Conservation (phyloP, 2,888 invertebrate species). For the Hirtodrosophila duncani region DNA sequence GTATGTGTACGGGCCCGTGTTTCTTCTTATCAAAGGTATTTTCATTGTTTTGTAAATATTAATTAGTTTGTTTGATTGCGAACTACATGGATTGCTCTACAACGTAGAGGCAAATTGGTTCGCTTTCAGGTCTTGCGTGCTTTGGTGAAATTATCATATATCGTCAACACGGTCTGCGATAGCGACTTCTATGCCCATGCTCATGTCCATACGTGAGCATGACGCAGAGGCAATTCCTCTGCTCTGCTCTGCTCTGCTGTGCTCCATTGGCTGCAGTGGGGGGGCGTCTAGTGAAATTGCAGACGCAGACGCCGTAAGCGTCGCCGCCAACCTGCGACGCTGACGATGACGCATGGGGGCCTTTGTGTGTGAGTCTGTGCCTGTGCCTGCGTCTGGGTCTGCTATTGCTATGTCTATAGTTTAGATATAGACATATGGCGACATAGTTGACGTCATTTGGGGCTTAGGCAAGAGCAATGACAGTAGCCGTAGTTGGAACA, state of each 20-base stretch:
- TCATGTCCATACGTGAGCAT: constrained; percentile 5
- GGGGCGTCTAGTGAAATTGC: constrained; percentile 59
- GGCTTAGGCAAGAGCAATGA: constrained; percentile 16
- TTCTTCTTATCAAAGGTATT: constrained; percentile 60
- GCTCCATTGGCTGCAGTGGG: too few species aligned
- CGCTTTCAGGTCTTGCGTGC: constrained; percentile 50
- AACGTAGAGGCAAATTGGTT: constrained; percentile 36
- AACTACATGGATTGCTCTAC: constrained; percentile 7
- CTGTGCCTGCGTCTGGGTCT: constrained; percentile 4
- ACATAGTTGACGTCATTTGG: constrained; percentile 62
- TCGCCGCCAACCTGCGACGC: constrained; percentile 38
- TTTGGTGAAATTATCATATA: constrained; percentile 63
- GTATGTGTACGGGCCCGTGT: not conserved
- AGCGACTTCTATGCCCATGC: too few species aligned
- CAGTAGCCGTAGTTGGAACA: constrained; percentile 2
- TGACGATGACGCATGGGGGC: constrained; percentile 56
- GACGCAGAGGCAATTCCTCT: constrained; percentile 25
- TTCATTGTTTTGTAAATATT: constrained; percentile 67
- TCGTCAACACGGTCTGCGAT: too few species aligned
- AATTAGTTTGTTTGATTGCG: constrained; percentile 66
- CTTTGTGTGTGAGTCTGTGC: constrained; percentile 22
- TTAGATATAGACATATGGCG: constrained; percentile 56
- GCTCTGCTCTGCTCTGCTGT: too few species aligned
- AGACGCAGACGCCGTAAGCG: constrained; percentile 31
- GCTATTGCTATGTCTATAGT: constrained; percentile 4